Evolutionary conservation across 2,888 invertebrate genomes (phyloP).

Genomic region (Sericinus montela): DNA sequence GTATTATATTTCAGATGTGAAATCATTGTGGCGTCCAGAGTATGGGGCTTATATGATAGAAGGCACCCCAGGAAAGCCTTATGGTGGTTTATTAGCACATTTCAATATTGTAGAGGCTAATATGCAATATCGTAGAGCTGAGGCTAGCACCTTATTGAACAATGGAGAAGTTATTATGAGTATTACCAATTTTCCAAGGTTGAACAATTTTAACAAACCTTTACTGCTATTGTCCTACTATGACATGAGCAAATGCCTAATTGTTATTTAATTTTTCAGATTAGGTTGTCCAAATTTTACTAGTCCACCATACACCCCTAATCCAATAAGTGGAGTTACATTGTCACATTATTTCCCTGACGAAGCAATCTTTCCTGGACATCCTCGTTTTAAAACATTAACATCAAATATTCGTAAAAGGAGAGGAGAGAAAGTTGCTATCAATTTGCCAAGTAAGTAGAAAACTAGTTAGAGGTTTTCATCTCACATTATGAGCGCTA

Average conservation of each 20-base stretch:
- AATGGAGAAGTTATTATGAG: conserved; percentile 92
- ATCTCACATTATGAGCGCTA: too few relatives aligned
- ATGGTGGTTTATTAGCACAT: conserved; percentile 96
- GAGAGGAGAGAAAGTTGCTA: conserved; percentile 96
- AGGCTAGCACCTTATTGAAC: conserved; percentile 86
- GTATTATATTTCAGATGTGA: conserved; percentile 77
- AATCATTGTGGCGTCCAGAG: conserved; percentile 97
- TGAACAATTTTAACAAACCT: neutral
- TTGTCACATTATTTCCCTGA: conserved; percentile 96
- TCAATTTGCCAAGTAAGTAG: conserved; percentile 93
- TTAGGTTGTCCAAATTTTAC: conserved; percentile 95
- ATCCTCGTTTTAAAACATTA: conserved; percentile 96
- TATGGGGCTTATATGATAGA: conserved; percentile 99
- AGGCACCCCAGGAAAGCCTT: conserved; percentile 98
- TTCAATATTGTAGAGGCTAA: conserved; percentile 99
- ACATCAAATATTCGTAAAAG: conserved; percentile 95
- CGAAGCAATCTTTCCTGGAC: conserved; percentile 95
- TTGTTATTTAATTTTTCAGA: conserved; percentile 64
- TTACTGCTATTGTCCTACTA: neutral
- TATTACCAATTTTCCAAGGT: conserved; percentile 96
- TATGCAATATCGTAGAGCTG: conserved; percentile 94
- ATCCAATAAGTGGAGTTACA: conserved; percentile 86
- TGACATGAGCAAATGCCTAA: neutral
- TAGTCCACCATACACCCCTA: conserved; percentile 82
- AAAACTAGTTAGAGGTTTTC: neutral